Evolutionary conservation across 2,888 invertebrate species (phyloP).

Genomic region (Girardia tigrina): DNA sequence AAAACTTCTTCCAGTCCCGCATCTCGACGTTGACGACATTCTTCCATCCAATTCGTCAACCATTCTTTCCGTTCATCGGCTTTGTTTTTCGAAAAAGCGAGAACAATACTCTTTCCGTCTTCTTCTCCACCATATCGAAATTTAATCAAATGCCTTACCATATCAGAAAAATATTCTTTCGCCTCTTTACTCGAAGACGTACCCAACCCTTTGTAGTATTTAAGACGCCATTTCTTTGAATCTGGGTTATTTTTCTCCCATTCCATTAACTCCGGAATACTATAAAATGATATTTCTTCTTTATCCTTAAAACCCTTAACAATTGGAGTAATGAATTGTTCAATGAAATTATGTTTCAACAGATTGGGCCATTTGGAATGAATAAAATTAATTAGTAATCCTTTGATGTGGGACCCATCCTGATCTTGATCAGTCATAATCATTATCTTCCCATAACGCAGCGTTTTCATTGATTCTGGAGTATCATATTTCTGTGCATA

Average conservation of each 20-base stretch:
- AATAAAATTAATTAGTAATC: conserved; percentile 86
- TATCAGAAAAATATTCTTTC: conserved; percentile 91
- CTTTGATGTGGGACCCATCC: conserved; percentile 97
- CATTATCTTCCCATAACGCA: conserved; percentile 64
- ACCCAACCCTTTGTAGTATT: conserved; percentile 99
- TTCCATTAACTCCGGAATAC: conserved; percentile 89
- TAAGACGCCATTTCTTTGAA: conserved; percentile 75
- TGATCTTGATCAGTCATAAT: conserved; percentile 95
- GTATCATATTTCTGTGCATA: conserved; percentile 69
- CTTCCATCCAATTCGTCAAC: conserved; percentile 84
- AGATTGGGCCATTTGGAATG: conserved; percentile 95
- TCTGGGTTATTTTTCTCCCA: conserved; percentile 82
- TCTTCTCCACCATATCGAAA: conserved; percentile 72
- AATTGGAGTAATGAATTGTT: conserved; percentile 92
- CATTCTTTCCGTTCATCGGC: conserved; percentile 89
- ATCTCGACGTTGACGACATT: conserved; percentile 51
- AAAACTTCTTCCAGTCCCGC: conserved; percentile 54
- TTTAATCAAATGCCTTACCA: conserved; percentile 74
- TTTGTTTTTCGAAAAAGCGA: conserved; percentile 87
- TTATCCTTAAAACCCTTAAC: conserved; percentile 76
- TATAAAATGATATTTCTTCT: conserved; percentile 73
- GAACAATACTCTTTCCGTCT: conserved; percentile 79
- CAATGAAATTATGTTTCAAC: conserved; percentile 67
- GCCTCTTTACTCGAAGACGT: conserved; percentile 95
- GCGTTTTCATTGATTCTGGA: conserved; percentile 58